Evolutionary conservation across 2,888 invertebrate species (phyloP).

Genomic region (Maniola hyperantus): DNA sequence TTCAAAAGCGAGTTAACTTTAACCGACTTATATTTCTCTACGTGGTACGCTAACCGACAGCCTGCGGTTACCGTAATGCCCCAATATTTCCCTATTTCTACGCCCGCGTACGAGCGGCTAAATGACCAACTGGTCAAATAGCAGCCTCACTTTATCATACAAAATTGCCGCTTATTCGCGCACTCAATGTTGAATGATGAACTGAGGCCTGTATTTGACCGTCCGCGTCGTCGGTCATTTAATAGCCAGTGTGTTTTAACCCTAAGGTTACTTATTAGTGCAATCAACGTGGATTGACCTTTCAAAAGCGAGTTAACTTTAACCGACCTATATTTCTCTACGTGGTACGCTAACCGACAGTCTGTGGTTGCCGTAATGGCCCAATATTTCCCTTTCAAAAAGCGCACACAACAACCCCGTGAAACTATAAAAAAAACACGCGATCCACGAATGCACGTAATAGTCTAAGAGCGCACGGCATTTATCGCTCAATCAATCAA

Average conservation of each 20-base stretch:
- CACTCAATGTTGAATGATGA: no score
- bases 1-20: conserved; percentile 1
- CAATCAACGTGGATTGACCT: not conserved
- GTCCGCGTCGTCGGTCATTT: no score
- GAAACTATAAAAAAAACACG: conserved; percentile 3
- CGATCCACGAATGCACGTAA: not conserved
- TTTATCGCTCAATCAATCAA: not conserved
- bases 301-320: conserved; percentile 1
- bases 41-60: not conserved
- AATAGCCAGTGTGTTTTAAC: no score
- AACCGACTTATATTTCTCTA: not conserved
- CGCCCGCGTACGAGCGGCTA: no score
- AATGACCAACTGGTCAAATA: no score
- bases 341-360: not conserved
- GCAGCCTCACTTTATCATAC: no score
- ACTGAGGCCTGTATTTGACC: no score
- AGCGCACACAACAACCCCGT: not conserved
- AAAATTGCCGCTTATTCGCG: no score
- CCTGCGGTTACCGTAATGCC: not conserved
- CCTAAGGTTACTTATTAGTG: not conserved
- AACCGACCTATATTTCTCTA: not conserved
- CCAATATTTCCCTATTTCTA: conserved; percentile 4
- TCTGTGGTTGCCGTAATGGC: not conserved
- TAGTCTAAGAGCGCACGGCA: not conserved
- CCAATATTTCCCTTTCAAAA: conserved; percentile 5